phyloP scores from a whole-genome alignment of 2,113 vertebrate genomes.

The Peucedramus taeniatus region DNA sequence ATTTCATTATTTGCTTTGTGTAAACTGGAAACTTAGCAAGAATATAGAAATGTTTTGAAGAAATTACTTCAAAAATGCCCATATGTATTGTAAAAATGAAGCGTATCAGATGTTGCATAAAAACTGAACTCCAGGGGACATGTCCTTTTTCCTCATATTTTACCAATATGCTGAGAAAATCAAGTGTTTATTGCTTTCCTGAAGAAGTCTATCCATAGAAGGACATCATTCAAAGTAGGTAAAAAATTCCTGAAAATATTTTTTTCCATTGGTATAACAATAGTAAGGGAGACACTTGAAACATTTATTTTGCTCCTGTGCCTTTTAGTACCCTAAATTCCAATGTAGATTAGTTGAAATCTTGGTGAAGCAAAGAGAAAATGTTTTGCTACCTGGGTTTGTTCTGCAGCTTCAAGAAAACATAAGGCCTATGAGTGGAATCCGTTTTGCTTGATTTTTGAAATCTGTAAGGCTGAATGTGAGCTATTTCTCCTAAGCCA shows the following conservation, averaged over 20 bases:
- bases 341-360: not conserved
- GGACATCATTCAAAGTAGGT: accelerated
- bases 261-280: not conserved
- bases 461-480: not conserved
- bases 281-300: not conserved
- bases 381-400: not conserved
- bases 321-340: not conserved
- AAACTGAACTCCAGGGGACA: not conserved
- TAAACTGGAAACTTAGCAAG: not conserved
- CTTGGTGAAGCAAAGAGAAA: not conserved
- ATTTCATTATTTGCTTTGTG: not conserved
- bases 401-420: not conserved
- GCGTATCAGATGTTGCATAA: not conserved
- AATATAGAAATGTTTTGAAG: not conserved
- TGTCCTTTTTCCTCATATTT: not conserved
- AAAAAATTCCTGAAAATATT: not conserved
- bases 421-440: not conserved
- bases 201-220: not conserved
- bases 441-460: not conserved
- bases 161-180: not conserved
- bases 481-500: not conserved
- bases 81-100: not conserved
- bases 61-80: not conserved
- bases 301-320: not conserved
- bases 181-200: not conserved